Percentiles rank a stretch among this genome's conserved stretches.
Evolutionary conservation across 1,140 invertebrate genomes (phyloP).

Genomic region (Neodiprion lecontei): DNA sequence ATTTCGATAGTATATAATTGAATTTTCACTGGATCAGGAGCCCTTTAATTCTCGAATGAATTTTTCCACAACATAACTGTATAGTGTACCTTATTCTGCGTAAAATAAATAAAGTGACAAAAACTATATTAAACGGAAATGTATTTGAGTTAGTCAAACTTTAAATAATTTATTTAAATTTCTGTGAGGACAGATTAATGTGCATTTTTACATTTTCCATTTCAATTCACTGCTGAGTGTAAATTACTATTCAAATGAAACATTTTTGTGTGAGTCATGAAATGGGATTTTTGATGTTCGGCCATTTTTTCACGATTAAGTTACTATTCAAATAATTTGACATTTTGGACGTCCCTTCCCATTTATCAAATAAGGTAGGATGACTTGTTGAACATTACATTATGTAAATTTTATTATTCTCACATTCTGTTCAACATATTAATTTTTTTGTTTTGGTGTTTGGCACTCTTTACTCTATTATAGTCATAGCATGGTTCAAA

Average conservation of each 20-base stretch:
- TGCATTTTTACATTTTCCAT: no score
- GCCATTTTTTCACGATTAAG: background rate
- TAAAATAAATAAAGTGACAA: background rate
- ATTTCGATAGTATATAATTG: no score
- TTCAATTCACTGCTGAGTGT: no score
- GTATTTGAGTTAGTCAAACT: background rate
- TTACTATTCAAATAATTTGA: background rate
- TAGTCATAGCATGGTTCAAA: background rate
- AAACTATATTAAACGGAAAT: background rate
- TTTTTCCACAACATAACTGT: background rate
- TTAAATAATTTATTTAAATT: no score
- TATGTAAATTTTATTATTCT: no score
- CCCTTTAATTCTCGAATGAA: background rate
- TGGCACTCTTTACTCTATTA: conserved; percentile 4
- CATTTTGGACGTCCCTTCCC: background rate
- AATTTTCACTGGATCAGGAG: no score
- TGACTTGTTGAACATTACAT: background rate
- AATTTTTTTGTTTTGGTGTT: background rate
- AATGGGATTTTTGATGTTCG: background rate
- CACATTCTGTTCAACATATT: no score
- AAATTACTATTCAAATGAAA: background rate
- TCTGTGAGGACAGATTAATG: no score
- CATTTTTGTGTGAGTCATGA: background rate
- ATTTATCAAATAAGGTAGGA: background rate
- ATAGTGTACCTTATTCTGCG: background rate